Conservation (phyloP, 2,797 vertebrate genomes). For the Martes flavigula region DNA sequence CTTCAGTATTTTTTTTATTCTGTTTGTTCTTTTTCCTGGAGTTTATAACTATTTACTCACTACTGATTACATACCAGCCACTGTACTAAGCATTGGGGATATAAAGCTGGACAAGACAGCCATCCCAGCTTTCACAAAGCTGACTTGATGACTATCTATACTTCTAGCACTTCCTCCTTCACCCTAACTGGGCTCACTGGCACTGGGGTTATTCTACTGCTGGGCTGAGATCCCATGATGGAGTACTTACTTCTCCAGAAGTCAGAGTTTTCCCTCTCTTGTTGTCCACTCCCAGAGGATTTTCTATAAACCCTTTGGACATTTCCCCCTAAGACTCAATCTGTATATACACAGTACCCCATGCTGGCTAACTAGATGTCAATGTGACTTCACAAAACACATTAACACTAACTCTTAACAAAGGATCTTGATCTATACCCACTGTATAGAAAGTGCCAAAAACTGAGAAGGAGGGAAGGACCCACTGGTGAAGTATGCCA, state of each 20-base stretch:
- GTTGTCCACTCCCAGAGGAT: neutral
- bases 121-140: neutral
- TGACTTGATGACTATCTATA: neutral
- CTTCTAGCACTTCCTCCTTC: neutral
- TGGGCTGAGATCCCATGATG: neutral
- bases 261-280: neutral
- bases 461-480: neutral
- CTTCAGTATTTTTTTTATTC: neutral
- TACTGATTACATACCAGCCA: neutral
- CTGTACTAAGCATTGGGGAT: neutral
- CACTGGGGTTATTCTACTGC: neutral
- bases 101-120: neutral
- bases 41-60: neutral
- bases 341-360: neutral
- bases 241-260: neutral
- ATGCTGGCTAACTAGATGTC: neutral
- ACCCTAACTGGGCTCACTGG: neutral
- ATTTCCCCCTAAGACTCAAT: neutral
- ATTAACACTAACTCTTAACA: neutral
- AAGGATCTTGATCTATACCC: neutral
- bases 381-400: neutral
- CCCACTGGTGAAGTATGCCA: neutral
- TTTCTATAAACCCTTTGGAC: neutral
- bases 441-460: neutral
- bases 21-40: neutral